Percentiles rank a stretch among this genome's conserved stretches.
Conservation (phyloP, 2,888 invertebrate genomes). For the Epinotia ramella region DNA sequence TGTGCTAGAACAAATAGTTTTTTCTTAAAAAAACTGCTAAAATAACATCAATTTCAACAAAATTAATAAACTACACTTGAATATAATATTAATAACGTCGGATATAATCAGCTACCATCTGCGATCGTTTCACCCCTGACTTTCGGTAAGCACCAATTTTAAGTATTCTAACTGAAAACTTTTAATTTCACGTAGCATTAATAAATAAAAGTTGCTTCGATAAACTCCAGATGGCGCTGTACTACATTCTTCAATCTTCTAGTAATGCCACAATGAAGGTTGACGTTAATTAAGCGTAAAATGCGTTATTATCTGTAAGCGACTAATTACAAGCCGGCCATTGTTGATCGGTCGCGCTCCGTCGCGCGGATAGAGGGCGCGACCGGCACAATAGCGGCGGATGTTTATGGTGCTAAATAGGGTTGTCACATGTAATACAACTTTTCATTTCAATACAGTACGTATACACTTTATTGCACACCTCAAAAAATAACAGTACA, state of each 20-base stretch:
- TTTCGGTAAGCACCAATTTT: too few relatives aligned
- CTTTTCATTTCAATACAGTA: neutral
- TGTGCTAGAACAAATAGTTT: too few relatives aligned
- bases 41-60: too few relatives aligned
- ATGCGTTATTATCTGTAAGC: slow-evolving; percentile 53
- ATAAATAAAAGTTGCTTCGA: neutral
- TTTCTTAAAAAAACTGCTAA: too few relatives aligned
- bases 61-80: too few relatives aligned
- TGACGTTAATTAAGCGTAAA: slow-evolving; percentile 43
- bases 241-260: slow-evolving; percentile 17
- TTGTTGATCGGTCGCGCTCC: slow-evolving; percentile 63
- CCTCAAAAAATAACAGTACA: too few relatives aligned
- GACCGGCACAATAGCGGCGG: slow-evolving; percentile 58
- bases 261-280: slow-evolving; percentile 21
- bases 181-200: too few relatives aligned
- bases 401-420: slow-evolving; percentile 45
- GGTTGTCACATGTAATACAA: slow-evolving; percentile 27
- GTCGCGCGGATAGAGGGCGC: slow-evolving; percentile 69
- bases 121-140: too few relatives aligned
- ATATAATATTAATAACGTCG: too few relatives aligned
- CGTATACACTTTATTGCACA: too few relatives aligned
- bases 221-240: slow-evolving; percentile 25
- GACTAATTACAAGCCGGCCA: slow-evolving; percentile 58
- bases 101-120: too few relatives aligned
- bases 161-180: too few relatives aligned